Evolutionary conservation across 2,888 invertebrate genomes (phyloP).

Genomic region (Itoplectis maculator): DNA sequence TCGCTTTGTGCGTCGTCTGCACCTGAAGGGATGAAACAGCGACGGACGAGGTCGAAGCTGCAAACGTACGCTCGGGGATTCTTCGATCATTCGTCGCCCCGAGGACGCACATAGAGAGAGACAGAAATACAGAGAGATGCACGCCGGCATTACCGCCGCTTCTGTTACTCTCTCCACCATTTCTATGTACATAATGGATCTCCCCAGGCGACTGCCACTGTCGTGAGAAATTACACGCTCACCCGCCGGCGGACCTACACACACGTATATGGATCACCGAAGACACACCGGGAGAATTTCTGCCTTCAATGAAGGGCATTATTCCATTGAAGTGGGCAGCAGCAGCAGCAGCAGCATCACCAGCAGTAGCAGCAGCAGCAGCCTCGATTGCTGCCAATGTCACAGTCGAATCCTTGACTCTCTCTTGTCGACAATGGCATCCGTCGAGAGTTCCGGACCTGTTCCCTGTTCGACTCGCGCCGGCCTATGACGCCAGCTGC

Average conservation of each 20-base stretch:
- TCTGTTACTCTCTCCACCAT: background rate
- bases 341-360: no score
- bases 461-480: conserved; percentile 26
- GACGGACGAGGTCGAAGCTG: conserved; percentile 19
- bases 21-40: background rate
- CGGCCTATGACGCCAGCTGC: conserved; percentile 11
- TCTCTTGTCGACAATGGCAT: conserved; percentile 54
- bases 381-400: conserved; percentile 38
- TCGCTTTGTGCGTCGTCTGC: background rate
- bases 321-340: conserved; percentile 28
- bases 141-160: conserved; percentile 22
- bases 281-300: background rate
- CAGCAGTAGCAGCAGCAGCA: no score
- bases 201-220: background rate
- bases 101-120: conserved; percentile 57
- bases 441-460: conserved; percentile 47
- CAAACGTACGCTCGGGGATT: conserved; percentile 48
- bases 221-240: conserved; percentile 29
- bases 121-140: no score
- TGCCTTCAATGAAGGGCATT: conserved; percentile 46
- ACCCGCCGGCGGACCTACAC: background rate
- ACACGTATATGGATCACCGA: no score
- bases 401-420: conserved; percentile 40
- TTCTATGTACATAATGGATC: conserved; percentile 13
- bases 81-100: conserved; percentile 57